These are phyloP conservation scores for Characodon lateralis DNA, from an alignment of 2,797 vertebrate species.

Conservation along the genomic window DNA sequence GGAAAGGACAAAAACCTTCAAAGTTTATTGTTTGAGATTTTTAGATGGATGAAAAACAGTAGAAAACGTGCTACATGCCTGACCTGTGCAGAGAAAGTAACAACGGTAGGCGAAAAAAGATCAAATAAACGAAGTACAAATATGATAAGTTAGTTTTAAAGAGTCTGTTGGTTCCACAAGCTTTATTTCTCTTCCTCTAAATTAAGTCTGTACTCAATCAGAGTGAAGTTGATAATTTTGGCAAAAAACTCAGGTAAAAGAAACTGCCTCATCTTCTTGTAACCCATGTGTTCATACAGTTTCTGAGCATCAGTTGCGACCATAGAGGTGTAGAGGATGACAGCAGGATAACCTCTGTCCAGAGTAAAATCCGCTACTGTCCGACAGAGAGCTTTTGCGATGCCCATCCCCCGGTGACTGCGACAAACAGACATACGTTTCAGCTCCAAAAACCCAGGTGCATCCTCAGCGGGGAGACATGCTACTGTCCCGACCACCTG, in stretches of 20 bases:
- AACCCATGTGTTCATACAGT: constrained; percentile 84
- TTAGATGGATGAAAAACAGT: neutral
- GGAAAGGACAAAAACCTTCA: too few relatives aligned
- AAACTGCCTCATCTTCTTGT: constrained; percentile 62
- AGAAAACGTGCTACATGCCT: neutral
- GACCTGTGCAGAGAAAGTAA: neutral
- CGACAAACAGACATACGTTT: constrained; percentile 82
- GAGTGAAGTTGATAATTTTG: constrained; percentile 74
- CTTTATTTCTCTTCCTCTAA: constrained; percentile 44
- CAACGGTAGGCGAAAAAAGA: neutral
- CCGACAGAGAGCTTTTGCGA: constrained; percentile 78
- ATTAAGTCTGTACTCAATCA: constrained; percentile 80
- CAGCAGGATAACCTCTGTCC: constrained; percentile 62
- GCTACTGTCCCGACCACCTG: constrained; percentile 78
- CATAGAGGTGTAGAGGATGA: constrained; percentile 79
- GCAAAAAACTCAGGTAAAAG: constrained; percentile 58
- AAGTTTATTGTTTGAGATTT: neutral
- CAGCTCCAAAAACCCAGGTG: constrained; percentile 73
- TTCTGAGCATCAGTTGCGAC: constrained; percentile 82
- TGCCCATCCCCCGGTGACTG: constrained; percentile 78
- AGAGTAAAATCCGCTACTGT: constrained; percentile 78
- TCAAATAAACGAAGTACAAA: neutral
- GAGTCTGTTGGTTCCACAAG: neutral
- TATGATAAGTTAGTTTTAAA: neutral
- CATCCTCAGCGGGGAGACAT: constrained; percentile 43